Evolutionary conservation across 2,113 vertebrate species (phyloP).

Genomic region (Panthera tigris): DNA sequence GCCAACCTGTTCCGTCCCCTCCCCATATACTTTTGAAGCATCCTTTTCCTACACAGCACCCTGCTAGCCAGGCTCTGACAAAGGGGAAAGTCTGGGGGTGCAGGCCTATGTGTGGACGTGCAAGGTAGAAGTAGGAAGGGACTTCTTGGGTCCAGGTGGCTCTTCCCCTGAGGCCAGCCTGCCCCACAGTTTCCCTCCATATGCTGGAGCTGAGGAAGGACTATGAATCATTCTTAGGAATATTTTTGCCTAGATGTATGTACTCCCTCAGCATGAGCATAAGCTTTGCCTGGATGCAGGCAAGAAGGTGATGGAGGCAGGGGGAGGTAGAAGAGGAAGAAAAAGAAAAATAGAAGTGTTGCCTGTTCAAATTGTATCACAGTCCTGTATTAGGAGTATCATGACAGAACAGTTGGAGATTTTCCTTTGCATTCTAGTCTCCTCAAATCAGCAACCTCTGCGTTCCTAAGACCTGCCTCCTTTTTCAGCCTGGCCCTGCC

Average conservation of each 20-base stretch:
- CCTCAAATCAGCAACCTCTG: background rate
- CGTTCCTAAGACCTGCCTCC: background rate
- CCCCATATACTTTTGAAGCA: background rate
- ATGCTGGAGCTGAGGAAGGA: conserved; percentile 10
- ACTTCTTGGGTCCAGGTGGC: background rate
- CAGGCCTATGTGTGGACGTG: background rate
- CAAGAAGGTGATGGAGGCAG: background rate
- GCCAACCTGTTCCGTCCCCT: background rate
- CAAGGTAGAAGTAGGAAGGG: background rate
- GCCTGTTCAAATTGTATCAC: background rate
- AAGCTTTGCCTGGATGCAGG: background rate
- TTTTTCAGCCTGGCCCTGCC: background rate
- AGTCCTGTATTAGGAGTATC: background rate
- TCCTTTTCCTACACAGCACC: background rate
- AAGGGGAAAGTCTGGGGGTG: background rate
- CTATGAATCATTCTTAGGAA: conserved; percentile 30
- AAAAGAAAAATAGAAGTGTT: background rate
- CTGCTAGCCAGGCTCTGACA: conserved; percentile 3
- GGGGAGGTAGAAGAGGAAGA: background rate
- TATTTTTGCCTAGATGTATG: conserved; percentile 20
- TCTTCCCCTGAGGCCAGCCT: background rate
- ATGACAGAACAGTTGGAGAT: background rate
- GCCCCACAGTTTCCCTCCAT: background rate
- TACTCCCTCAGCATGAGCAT: background rate
- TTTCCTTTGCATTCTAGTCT: background rate